A percentile compares a stretch with the other conserved stretches of the same genome.
phyloP scores from a whole-genome alignment of 2,888 invertebrate genomes.

The Drosophila merina region DNA sequence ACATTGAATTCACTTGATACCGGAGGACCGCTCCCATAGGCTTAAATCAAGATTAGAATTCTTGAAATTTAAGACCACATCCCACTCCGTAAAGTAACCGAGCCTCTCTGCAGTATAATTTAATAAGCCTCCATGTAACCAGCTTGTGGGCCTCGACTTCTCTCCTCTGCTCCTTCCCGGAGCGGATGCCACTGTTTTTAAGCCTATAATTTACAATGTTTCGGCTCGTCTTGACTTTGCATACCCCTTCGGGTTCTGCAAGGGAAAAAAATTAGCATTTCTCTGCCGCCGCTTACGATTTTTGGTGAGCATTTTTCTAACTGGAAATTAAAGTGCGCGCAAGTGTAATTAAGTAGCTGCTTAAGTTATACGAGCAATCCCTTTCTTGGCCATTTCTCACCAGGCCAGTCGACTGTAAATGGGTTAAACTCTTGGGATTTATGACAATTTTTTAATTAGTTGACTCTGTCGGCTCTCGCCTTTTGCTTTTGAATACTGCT shows the following conservation, averaged over 20 bases:
- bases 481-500: background rate
- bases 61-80: conserved; percentile 52
- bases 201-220: conserved; percentile 79
- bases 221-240: conserved; percentile 70
- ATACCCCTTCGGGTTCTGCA: conserved; percentile 8
- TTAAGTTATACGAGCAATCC: conserved; percentile 59
- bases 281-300: conserved; percentile 42
- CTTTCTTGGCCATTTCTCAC: conserved; percentile 60
- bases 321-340: conserved; percentile 77
- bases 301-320: conserved; percentile 38
- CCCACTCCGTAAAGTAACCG: conserved; percentile 2
- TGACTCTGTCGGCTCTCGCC: conserved; percentile 9
- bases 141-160: conserved; percentile 24
- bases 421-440: conserved; percentile 72
- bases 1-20: conserved; percentile 65
- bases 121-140: conserved; percentile 72
- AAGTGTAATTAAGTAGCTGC: conserved; percentile 79
- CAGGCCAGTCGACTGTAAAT: conserved; percentile 66
- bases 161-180: background rate
- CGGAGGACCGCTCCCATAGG: conserved; percentile 24
- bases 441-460: conserved; percentile 77
- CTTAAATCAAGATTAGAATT: conserved; percentile 70
- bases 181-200: conserved; percentile 49
- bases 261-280: conserved; percentile 42
- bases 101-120: conserved; percentile 55